Evolutionary conservation across 1,140 invertebrate species (phyloP).

Genomic region (Pachyrhynchus sulphureomaculatus): DNA sequence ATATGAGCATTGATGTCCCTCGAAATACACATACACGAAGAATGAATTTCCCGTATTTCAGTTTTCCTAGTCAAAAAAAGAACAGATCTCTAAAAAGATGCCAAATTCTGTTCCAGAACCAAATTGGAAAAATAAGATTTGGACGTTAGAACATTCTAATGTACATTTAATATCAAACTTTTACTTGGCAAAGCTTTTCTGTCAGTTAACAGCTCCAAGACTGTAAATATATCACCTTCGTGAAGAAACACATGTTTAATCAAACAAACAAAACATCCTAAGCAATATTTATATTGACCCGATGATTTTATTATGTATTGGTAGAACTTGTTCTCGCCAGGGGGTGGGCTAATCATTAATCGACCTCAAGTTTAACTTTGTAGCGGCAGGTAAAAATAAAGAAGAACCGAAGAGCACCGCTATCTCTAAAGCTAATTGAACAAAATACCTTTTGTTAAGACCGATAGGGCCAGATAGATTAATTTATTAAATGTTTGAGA

Average conservation of each 20-base stretch:
- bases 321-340: constrained; percentile 13
- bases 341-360: constrained; percentile 25
- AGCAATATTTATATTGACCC: constrained; percentile 14
- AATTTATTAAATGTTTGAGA: constrained; percentile 19
- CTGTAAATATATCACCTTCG: too few relatives aligned
- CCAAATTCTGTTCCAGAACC: too few relatives aligned
- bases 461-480: constrained; percentile 25
- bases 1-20: too few relatives aligned
- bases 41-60: too few relatives aligned
- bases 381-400: constrained; percentile 18
- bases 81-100: too few relatives aligned
- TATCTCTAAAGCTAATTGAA: constrained; percentile 27
- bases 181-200: too few relatives aligned
- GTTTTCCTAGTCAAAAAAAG: too few relatives aligned
- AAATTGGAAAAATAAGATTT: too few relatives aligned
- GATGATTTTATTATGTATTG: constrained; percentile 24
- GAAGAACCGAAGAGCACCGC: constrained; percentile 3
- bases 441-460: constrained; percentile 24
- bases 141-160: too few relatives aligned
- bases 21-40: too few relatives aligned
- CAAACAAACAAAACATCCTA: constrained; percentile 10
- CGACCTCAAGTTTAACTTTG: constrained; percentile 11
- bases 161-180: too few relatives aligned
- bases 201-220: too few relatives aligned
- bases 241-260: neutral